A percentile compares a stretch with the other conserved stretches of the same genome.
Conservation (phyloP, 2,888 invertebrate species). For the Microplitis manilae region DNA sequence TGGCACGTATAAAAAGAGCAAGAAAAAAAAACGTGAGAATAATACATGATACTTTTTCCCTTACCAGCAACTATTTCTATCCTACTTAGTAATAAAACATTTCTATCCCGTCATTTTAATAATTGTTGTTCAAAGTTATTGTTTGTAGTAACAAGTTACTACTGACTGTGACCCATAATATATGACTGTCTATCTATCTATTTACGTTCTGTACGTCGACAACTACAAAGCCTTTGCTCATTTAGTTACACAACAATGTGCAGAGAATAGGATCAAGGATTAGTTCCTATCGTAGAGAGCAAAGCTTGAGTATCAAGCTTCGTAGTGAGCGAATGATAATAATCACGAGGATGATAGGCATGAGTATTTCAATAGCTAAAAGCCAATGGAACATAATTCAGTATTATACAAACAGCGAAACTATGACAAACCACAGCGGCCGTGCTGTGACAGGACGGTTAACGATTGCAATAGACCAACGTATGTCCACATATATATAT, state of each 20-base stretch:
- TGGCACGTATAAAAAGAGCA: constrained; percentile 14
- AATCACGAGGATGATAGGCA: constrained; percentile 16
- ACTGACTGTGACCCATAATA: background rate
- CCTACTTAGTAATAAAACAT: background rate
- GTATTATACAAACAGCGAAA: constrained; percentile 30
- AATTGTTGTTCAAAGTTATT: background rate
- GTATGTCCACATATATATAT: background rate
- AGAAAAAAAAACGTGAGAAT: constrained; percentile 49
- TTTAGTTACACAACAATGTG: background rate
- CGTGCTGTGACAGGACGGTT: constrained; percentile 22
- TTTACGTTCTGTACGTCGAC: background rate
- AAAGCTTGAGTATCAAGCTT: background rate
- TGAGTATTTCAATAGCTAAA: constrained; percentile 24
- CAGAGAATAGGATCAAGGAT: background rate
- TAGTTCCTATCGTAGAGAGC: background rate
- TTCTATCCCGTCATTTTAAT: too few species aligned
- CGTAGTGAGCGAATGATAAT: constrained; percentile 14
- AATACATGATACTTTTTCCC: constrained; percentile 37
- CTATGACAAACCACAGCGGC: constrained; percentile 32
- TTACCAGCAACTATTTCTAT: background rate
- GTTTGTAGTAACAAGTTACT: background rate
- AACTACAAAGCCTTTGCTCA: background rate
- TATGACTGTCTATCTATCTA: background rate
- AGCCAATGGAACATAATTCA: constrained; percentile 29
- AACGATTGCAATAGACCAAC: constrained; percentile 22